Conservation (phyloP, 1,140 invertebrate genomes). For the Mactra quadrangularis region DNA sequence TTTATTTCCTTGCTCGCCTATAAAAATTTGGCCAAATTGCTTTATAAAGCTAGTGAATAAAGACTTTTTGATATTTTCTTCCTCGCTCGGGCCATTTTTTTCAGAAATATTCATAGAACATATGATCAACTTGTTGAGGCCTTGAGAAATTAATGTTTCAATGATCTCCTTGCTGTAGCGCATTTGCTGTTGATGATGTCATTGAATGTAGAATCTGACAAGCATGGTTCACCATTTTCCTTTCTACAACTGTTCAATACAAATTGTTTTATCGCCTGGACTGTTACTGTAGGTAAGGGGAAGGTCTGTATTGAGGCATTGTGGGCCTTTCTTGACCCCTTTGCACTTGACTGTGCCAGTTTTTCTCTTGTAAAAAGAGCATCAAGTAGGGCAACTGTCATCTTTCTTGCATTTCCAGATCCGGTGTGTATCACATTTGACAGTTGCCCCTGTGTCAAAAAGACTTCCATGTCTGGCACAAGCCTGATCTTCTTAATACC, state of each 20-base stretch:
- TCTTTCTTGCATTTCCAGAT: conserved; percentile 24
- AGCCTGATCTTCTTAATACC: conserved; percentile 37
- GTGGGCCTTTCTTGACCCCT: conserved; percentile 43
- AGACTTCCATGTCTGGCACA: conserved; percentile 22
- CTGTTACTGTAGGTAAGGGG: background rate
- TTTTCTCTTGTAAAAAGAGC: conserved; percentile 33
- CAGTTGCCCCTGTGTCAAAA: conserved; percentile 22
- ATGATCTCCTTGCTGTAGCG: conserved; percentile 37
- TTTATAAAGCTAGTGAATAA: too few species aligned
- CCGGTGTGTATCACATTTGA: conserved; percentile 28
- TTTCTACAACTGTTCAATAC: conserved; percentile 29
- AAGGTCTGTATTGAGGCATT: conserved; percentile 13
- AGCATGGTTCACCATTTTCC: conserved; percentile 8
- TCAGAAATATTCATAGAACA: too few species aligned
- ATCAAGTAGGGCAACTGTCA: conserved; percentile 35
- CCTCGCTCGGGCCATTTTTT: too few species aligned
- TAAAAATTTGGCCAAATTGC: too few species aligned
- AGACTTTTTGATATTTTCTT: too few species aligned
- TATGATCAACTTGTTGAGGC: too few species aligned
- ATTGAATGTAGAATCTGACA: conserved; percentile 35
- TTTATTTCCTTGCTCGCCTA: too few species aligned
- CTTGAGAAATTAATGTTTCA: conserved; percentile 34
- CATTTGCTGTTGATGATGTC: conserved; percentile 54
- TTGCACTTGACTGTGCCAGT: too few species aligned
- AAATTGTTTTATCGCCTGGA: conserved; percentile 28